Conservation (phyloP, 1,140 invertebrate genomes). For the Ceratina japonica region DNA sequence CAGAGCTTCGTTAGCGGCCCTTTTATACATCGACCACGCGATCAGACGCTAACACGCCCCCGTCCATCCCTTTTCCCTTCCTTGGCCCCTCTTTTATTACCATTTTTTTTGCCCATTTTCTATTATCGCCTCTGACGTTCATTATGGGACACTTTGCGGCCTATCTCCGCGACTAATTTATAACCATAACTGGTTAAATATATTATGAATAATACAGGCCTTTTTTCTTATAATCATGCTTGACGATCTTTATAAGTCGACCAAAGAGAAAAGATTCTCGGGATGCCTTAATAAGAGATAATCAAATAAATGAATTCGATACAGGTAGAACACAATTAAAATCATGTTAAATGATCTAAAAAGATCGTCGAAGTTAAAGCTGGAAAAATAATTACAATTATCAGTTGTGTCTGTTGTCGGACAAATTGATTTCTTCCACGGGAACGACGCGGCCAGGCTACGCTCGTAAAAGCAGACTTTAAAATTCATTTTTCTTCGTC, state of each 20-base stretch:
- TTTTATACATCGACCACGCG: conserved; percentile 35
- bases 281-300: neutral
- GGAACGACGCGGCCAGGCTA: neutral
- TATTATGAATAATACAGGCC: too few species aligned
- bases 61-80: too few species aligned
- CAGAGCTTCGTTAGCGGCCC: conserved; percentile 55
- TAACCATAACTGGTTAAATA: too few species aligned
- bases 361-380: too few species aligned
- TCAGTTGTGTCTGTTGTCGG: too few species aligned
- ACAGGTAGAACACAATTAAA: neutral
- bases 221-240: too few species aligned
- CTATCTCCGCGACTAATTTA: too few species aligned
- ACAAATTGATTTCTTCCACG: conserved; percentile 1
- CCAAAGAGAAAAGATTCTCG: neutral
- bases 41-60: neutral
- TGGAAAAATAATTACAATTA: neutral
- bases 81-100: neutral
- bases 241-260: neutral
- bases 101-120: too few species aligned
- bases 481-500: conserved; percentile 11
- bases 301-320: too few species aligned
- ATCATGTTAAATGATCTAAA: too few species aligned
- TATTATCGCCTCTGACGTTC: too few species aligned
- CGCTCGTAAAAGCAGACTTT: neutral
- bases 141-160: too few species aligned